These are phyloP conservation scores for Chirona hameri DNA, from an alignment of 2,888 invertebrate species.

Conservation along the genomic window DNA sequence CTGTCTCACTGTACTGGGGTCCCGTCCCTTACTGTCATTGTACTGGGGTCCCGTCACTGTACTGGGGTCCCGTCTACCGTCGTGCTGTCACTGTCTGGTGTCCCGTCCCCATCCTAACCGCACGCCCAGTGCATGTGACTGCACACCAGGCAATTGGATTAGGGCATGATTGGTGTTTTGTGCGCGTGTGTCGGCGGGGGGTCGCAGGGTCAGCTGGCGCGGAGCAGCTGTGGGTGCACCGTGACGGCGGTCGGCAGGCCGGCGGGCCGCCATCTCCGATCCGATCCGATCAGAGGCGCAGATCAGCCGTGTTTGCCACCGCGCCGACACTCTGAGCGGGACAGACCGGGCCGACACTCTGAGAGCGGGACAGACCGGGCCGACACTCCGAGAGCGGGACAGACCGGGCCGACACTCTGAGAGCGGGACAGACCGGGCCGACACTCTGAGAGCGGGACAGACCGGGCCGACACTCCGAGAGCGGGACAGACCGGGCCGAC, in stretches of 20 bases:
- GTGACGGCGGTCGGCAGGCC: background rate
- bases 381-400: no score
- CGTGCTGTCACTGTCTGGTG: no score
- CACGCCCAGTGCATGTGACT: background rate
- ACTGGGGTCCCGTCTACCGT: no score
- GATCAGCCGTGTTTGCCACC: background rate
- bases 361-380: background rate
- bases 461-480: background rate
- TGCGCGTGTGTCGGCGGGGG: background rate
- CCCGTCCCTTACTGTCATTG: no score
- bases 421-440: background rate
- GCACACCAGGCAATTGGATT: background rate
- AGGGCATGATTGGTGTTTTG: constrained; percentile 12
- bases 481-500: no score
- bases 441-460: no score
- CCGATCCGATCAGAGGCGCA: background rate
- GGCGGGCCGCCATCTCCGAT: background rate
- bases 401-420: background rate
- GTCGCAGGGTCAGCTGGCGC: background rate
- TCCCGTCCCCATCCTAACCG: no score
- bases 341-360: background rate
- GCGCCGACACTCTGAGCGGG: background rate
- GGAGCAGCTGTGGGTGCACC: background rate
- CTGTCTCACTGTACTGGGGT: no score
- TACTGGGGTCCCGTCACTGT: no score